Evolutionary conservation across 2,888 invertebrate species (phyloP).

Genomic region (Furcula furcula): DNA sequence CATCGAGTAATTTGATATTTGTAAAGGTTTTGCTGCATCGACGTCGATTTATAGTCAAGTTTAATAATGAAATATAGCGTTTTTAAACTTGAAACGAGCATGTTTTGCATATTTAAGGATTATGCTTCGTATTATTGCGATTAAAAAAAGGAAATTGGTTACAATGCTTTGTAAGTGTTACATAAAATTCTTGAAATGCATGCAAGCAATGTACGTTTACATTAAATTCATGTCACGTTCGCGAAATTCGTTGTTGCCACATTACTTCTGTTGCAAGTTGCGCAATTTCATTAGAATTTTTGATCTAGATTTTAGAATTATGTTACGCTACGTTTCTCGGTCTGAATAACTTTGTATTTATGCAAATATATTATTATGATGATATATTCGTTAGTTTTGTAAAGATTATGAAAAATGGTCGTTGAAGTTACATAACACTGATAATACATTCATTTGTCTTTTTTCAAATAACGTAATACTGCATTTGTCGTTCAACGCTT

Average conservation of each 20-base stretch:
- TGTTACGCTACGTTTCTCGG: slow-evolving; percentile 7
- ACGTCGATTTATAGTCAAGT: not conserved
- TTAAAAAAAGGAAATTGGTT: slow-evolving; percentile 31
- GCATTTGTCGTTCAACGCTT: too few species aligned
- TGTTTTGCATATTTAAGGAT: slow-evolving; percentile 15
- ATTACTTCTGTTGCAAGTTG: slow-evolving; percentile 13
- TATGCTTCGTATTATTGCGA: slow-evolving; percentile 21
- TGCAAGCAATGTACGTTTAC: slow-evolving; percentile 14
- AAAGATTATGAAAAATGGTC: too few species aligned
- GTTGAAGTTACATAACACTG: too few species aligned
- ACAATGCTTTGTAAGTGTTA: slow-evolving; percentile 31
- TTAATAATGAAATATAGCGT: not conserved
- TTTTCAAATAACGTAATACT: too few species aligned
- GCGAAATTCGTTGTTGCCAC: slow-evolving; percentile 12
- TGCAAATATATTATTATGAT: too few species aligned
- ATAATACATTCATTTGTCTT: too few species aligned
- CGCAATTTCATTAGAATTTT: slow-evolving; percentile 23
- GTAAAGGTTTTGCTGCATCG: not conserved
- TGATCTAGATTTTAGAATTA: slow-evolving; percentile 16
- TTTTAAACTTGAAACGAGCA: slow-evolving; percentile 5
- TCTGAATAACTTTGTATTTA: too few species aligned
- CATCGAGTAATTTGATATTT: too few species aligned
- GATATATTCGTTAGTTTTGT: too few species aligned
- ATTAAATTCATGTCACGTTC: slow-evolving; percentile 21
- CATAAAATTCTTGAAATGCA: slow-evolving; percentile 26